Base-by-base conservation (phyloP, 2,888 invertebrate genomes). In the Eilema depressum region DNA sequence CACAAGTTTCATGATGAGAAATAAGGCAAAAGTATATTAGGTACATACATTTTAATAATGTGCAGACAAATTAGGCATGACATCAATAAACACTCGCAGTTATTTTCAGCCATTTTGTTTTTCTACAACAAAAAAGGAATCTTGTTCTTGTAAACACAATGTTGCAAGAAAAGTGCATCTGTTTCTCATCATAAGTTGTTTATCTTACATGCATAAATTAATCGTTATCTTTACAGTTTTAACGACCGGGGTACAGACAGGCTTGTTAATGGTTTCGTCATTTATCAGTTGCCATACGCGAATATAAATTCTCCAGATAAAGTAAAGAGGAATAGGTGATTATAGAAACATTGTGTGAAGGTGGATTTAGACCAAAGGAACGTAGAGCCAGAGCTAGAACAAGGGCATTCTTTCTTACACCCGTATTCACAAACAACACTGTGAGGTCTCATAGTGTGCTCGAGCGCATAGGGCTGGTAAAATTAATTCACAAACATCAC, bases 131-230 rank as follows among this genome's bases (percentile, higher is more conserved):
- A 28, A 23, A 65, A 56, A 28, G n/a, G 8, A 30, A 30, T 8
- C 30, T 53, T 53, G 59, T 63, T 67, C 26, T 65, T 66, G 37
- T 61, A 69, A 64, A 75, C 69, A 64, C 66, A 62, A 68, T 65
- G 70, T 41, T 82, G 75, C 79, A 77, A 53, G 69, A 69, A 73
- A 74, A 73, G 14, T 79, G 74, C 83, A 81, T 73, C 81, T 83
- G 83, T 71, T 82, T 83, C n/a, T 53, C 71, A 63, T 78, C 80
- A 67, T 66, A 63, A 30, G 59, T 53, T 67, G 83, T 79, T 79
- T 79, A 79, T 47, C 23, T 72, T 74, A 59, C 57, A 25, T 53
- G n/a, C 28, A 28, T 33, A 66, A 57, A 57, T 66, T 57, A 11
- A 66, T 66, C 57, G 25, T 7, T 66, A 57, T 33, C 33, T 33